Percentiles rank a stretch among this genome's conserved stretches.
These are phyloP conservation scores for Geophilus truncorum DNA, from an alignment of 2,888 invertebrate species.

Conservation along the genomic window DNA sequence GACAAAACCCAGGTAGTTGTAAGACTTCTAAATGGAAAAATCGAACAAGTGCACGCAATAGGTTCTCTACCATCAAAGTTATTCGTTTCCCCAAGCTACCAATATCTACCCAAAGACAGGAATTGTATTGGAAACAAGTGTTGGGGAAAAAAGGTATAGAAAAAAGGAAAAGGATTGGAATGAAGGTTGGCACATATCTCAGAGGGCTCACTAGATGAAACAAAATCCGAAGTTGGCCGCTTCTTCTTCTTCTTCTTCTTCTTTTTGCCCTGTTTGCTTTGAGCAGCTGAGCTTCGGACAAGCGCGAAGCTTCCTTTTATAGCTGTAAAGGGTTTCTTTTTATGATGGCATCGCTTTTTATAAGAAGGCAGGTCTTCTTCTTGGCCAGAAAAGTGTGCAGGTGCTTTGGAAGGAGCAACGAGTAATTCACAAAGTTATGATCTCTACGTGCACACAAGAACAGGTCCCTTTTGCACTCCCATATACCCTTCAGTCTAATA, in stretches of 20 bases:
- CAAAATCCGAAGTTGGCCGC: constrained; percentile 12
- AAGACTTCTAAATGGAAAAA: constrained; percentile 21
- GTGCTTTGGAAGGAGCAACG: constrained; percentile 10
- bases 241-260: not conserved
- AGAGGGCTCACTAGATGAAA: constrained; percentile 27
- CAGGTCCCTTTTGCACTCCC: not conserved
- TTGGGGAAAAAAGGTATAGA: constrained; percentile 5
- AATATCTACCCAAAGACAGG: constrained; percentile 19
- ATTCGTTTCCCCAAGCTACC: constrained; percentile 27
- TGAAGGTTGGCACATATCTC: constrained; percentile 27
- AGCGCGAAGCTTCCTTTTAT: not conserved
- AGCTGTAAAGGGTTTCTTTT: constrained; percentile 24
- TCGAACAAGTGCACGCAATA: constrained; percentile 27
- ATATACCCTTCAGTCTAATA: not conserved
- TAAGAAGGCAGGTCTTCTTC: not conserved
- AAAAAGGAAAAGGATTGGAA: not conserved
- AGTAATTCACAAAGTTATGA: constrained; percentile 27
- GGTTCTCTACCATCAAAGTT: constrained; percentile 7
- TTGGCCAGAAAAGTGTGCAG: constrained; percentile 2
- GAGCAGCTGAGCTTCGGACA: constrained; percentile 20
- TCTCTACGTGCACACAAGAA: not conserved
- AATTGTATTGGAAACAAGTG: constrained; percentile 27
- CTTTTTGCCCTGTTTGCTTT: constrained; percentile 14
- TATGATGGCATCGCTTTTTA: constrained; percentile 5
- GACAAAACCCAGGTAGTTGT: constrained; percentile 15